A percentile compares a stretch with the other conserved stretches of the same genome.
Evolutionary conservation across 2,888 invertebrate species (phyloP).

Genomic region (Hydropsyche betteni): DNA sequence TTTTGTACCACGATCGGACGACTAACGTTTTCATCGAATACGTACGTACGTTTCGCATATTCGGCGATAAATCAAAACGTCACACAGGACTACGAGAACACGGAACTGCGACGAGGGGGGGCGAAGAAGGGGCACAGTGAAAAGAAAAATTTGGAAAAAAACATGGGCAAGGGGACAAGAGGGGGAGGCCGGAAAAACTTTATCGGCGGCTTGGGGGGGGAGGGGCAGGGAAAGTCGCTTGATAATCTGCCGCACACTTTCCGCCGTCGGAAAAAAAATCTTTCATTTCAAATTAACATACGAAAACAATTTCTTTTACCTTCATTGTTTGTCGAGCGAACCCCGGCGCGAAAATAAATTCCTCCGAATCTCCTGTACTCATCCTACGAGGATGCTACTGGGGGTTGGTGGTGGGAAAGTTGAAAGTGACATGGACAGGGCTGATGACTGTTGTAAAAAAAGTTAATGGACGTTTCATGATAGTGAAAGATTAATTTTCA

Average conservation of each 20-base stretch:
- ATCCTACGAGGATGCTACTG: background rate
- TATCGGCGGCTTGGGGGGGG: slow-evolving; percentile 45
- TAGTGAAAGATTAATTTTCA: too few species aligned
- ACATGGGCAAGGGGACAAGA: background rate
- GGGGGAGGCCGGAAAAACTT: slow-evolving; percentile 41
- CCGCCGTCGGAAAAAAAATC: slow-evolving; percentile 47
- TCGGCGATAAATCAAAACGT: slow-evolving; percentile 51
- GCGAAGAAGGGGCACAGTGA: background rate
- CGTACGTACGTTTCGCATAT: slow-evolving; percentile 40
- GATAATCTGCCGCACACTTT: slow-evolving; percentile 51
- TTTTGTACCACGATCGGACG: slow-evolving; percentile 11
- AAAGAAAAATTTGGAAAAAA: slow-evolving; percentile 1
- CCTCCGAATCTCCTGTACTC: slow-evolving; percentile 43
- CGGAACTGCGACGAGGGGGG: background rate
- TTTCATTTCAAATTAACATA: slow-evolving; percentile 52
- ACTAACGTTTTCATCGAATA: slow-evolving; percentile 30
- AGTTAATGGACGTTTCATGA: too few species aligned
- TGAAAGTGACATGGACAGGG: too few species aligned
- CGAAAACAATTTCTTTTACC: slow-evolving; percentile 52
- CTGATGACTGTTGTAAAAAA: too few species aligned
- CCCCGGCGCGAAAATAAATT: too few species aligned
- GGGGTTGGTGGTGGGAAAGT: background rate
- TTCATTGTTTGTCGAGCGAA: slow-evolving; percentile 51
- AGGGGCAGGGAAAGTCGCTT: slow-evolving; percentile 44
- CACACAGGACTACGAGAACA: slow-evolving; percentile 22